These are phyloP conservation scores for Sarcoramphus papa DNA, from an alignment of 2,797 vertebrate genomes.

Conservation along the genomic window DNA sequence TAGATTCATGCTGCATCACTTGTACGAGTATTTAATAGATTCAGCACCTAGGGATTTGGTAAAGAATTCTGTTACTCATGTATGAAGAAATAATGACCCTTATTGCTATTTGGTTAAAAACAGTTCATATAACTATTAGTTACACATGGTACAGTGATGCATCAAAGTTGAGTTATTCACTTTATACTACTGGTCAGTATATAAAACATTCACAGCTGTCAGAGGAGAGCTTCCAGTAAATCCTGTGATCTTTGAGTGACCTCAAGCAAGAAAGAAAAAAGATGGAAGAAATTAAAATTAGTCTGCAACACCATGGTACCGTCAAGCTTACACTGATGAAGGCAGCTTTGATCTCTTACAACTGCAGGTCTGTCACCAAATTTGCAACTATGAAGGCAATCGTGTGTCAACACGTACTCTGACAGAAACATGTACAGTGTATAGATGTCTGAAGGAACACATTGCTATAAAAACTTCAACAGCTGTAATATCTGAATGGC, in stretches of 20 bases:
- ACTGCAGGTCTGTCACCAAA: background rate
- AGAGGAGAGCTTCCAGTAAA: background rate
- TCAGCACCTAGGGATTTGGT: background rate
- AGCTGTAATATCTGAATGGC: background rate
- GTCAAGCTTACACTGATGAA: background rate
- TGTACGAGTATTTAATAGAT: background rate
- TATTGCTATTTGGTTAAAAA: background rate
- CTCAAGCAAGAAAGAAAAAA: background rate
- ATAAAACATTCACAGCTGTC: background rate
- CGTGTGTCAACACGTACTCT: background rate
- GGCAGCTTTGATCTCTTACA: background rate
- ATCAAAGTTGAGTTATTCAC: background rate
- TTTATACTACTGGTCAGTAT: background rate
- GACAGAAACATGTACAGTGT: background rate
- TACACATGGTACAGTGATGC: background rate
- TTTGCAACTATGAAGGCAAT: background rate
- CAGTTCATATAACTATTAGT: background rate
- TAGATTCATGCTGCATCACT: background rate
- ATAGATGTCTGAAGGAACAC: background rate
- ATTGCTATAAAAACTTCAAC: background rate
- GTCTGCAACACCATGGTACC: background rate
- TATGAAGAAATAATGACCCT: background rate
- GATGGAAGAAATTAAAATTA: background rate
- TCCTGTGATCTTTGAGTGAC: background rate
- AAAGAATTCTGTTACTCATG: background rate